phyloP scores from a whole-genome alignment of 2,113 vertebrate species.

The Boulengeromyrus knoepffleri region DNA sequence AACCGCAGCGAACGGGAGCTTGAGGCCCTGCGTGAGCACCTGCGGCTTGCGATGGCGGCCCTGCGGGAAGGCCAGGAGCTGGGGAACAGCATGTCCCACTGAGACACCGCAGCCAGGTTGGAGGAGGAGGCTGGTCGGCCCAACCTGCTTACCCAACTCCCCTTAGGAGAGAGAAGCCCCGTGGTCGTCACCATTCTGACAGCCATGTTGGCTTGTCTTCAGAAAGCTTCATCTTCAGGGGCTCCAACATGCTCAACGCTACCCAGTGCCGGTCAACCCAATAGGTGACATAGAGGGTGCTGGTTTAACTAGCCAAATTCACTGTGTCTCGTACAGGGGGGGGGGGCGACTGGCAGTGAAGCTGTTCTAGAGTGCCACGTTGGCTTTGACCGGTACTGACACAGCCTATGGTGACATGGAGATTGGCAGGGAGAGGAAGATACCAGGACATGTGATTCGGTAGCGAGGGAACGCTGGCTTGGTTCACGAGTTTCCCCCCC shows the following conservation, averaged over 20 bases:
- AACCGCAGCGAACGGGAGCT: constrained; percentile 72
- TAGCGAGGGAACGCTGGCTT: neutral
- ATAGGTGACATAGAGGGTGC: neutral
- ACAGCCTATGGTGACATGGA: neutral
- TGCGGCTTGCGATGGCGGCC: constrained; percentile 71
- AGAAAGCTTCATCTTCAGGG: neutral
- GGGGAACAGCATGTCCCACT: constrained; percentile 53
- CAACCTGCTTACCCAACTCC: neutral
- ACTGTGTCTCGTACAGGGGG: neutral
- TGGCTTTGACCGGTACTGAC: neutral
- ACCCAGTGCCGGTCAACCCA: neutral
- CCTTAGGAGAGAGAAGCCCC: neutral
- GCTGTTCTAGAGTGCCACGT: neutral
- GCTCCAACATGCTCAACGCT: neutral
- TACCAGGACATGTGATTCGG: neutral
- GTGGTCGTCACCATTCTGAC: neutral
- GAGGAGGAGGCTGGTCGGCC: neutral
- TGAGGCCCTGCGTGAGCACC: constrained; percentile 75
- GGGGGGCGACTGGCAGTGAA: neutral
- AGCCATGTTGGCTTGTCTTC: neutral
- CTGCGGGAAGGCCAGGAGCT: constrained; percentile 66
- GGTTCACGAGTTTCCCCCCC: neutral
- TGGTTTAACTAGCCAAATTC: neutral
- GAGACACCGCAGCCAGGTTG: neutral
- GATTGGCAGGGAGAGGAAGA: neutral